Conservation (phyloP, 35 echinoderm and acorn worm species). For the Strongylocentrotus purpuratus region DNA sequence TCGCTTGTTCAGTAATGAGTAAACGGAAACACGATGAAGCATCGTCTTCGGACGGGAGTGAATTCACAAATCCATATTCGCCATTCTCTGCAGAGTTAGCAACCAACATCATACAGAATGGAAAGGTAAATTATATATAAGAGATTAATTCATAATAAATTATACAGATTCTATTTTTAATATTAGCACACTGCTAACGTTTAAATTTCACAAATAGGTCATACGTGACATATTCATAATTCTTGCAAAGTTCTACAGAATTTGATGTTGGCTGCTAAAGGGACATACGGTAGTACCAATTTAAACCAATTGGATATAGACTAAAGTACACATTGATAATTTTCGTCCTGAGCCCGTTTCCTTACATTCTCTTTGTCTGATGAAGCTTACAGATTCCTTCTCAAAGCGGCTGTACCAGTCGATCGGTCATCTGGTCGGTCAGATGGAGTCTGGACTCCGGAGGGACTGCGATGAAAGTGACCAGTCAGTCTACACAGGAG, state of each 20-base stretch:
- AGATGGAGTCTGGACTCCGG: conserved; percentile 50
- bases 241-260: too few relatives aligned
- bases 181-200: too few relatives aligned
- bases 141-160: too few relatives aligned
- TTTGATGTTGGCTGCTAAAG: too few relatives aligned
- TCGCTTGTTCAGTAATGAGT: background rate
- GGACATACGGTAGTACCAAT: too few relatives aligned
- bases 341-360: too few relatives aligned
- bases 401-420: background rate
- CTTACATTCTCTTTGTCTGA: background rate
- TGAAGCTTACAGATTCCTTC: conserved; percentile 36
- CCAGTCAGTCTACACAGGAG: conserved; percentile 60
- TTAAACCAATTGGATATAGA: too few relatives aligned
- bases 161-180: too few relatives aligned
- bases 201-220: too few relatives aligned
- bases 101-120: background rate
- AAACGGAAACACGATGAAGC: background rate
- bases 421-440: background rate
- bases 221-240: too few relatives aligned
- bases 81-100: background rate
- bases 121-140: background rate
- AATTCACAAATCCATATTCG: conserved; percentile 35
- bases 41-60: background rate
- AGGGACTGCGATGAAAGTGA: conserved; percentile 55
- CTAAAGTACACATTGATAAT: too few relatives aligned